These are phyloP conservation scores for Ptychadena robeensis DNA, from an alignment of 2,797 vertebrate species.

Conservation along the genomic window DNA sequence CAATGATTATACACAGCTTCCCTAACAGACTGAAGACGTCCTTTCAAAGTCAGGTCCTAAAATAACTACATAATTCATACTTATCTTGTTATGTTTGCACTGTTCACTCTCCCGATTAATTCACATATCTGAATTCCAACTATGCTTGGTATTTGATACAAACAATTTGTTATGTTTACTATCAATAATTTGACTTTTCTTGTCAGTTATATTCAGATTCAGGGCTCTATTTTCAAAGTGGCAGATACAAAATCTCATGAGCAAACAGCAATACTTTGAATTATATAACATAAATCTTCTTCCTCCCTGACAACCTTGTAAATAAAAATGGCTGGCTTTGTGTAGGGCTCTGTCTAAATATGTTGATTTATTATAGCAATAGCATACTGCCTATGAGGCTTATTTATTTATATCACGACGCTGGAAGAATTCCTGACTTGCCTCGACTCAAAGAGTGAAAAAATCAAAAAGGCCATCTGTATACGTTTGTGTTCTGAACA, in stretches of 20 bases:
- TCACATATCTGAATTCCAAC: constrained; percentile 54
- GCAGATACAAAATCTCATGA: constrained; percentile 59
- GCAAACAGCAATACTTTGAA: constrained; percentile 60
- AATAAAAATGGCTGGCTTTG: constrained; percentile 62
- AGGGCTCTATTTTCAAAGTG: constrained; percentile 59
- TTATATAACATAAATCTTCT: constrained; percentile 61
- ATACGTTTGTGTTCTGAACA: constrained; percentile 36
- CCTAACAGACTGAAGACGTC: constrained; percentile 11
- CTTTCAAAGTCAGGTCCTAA: constrained; percentile 53
- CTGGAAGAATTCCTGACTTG: constrained; percentile 43
- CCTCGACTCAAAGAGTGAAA: constrained; percentile 33
- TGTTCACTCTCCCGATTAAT: constrained; percentile 52
- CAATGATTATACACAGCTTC: neutral
- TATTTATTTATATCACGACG: constrained; percentile 55
- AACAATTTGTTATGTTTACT: constrained; percentile 62
- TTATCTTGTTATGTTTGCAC: constrained; percentile 53
- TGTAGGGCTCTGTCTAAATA: constrained; percentile 62
- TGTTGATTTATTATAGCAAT: constrained; percentile 62
- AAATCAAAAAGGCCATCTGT: constrained; percentile 43
- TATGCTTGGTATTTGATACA: constrained; percentile 50
- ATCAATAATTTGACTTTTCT: constrained; percentile 61
- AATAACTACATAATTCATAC: constrained; percentile 51
- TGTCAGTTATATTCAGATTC: constrained; percentile 60
- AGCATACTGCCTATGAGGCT: constrained; percentile 53
- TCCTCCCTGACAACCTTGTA: constrained; percentile 57